Base-by-base conservation (phyloP, 2,113 vertebrate genomes). In the Pachycephala philippinensis region DNA sequence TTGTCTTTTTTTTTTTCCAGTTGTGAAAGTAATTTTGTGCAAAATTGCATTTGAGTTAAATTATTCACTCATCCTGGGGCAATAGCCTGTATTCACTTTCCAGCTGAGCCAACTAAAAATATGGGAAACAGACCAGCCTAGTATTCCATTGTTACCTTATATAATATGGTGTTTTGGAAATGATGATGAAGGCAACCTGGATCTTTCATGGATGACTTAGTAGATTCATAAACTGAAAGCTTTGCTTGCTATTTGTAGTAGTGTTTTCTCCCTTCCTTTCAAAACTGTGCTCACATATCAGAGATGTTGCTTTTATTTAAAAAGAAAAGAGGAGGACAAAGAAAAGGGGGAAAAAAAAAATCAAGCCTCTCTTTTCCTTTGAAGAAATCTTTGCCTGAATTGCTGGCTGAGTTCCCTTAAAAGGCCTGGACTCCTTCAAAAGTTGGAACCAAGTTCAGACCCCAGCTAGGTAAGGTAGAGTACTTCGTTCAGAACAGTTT, bases 141-240 rank as follows among this genome's bases (percentile, higher is more conserved):
- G 42, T 88, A 93, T 82, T 96, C 81, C 54, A 85, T 91, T 93
- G 81, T 93, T 96, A 84, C 88, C 63, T 89, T 91, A 85, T 83
- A 91, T 95, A 93, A 96, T 88, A 45, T 61, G 75, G 80, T 90
- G 86, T 80, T 97, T 92, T 93, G 83, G 75, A 96, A 97, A 92
- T 84, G n/a, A 90, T 92, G 92, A 93, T 96, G 83, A 95, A 90
- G 85, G 52, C 71, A 95, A 93, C 82, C 70, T 94, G 94, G 89
- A 83, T 94, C 50, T 93, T 96, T 95, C 64, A 85, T 87, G 70
- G 87, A 89, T 96, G 87, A 96, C 95, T 93, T 93, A 95, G 74
- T 95, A 82, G 91, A 64, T 78, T 91, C 87, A 89, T 94, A 95
- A 96, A 82, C 84, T 53, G 30, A 87, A 96, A 95, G 37, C 49